Evolutionary conservation across 1,140 invertebrate genomes (phyloP), one percentile per base, ranked within the genome.

Genomic region (Frieseomelitta varia): DNA sequence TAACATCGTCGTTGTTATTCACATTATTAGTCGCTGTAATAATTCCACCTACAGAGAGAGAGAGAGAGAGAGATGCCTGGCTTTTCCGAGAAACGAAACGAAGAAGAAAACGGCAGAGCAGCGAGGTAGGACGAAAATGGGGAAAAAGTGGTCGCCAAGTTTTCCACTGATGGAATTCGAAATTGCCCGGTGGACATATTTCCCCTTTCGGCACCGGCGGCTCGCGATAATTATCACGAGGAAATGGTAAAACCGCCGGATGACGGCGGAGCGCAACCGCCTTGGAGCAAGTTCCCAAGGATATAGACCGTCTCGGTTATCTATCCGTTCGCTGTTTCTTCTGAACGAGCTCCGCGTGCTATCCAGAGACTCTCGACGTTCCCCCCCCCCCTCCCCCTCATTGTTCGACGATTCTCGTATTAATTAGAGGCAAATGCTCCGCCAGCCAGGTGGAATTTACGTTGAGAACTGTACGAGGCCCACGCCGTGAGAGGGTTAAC

Each of bases 231-330:
- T 89, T 86, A 75, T 27, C n/a, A 61, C 65, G 47, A 80, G 71
- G 76, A 89, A 89, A 85, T 83, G 53, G 53, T 80, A 69, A 88
- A 75, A 81, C 61, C 55, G 55, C 75, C 75, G 81, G 81, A 78
- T 83, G 58, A 74, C 24, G 53, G 72, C 17, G 17, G 8, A 19
- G 65, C 19, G 65, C 65, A 72, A 24, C 8, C 30, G n/a, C 56
- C 34, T 6, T 0, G 8, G n/a, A 58, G 58, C 53, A 79, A 88
- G 15, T 86, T 89, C 76, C 72, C 79, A 80, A 47, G 61, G 58
- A 71, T 55, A 34, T 55, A 77, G 55, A 39, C 24, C 24, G 34
- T 19, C 68, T 27, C 19, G 47, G 1, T 17, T 53, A 27, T 53
- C 55, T 67, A 47, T 56, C 55, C 56, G n/a, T 12, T 82, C 73